Evolutionary conservation across 2,888 invertebrate species (phyloP), one percentile per base, ranked within the genome.

Genomic region (Boloria selene): DNA sequence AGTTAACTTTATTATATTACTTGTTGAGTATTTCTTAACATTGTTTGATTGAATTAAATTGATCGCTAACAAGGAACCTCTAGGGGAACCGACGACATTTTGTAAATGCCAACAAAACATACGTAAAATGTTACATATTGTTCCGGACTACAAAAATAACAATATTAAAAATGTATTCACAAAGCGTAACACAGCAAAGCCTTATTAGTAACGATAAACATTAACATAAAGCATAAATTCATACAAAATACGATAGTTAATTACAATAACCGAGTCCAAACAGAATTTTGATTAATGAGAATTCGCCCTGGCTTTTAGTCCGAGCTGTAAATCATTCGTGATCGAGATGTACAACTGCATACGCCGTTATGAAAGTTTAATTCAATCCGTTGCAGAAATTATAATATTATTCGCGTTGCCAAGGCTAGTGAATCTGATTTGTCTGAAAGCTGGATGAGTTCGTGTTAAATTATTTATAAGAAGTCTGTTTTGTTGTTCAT

Each of bases 251-350:
- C 38, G 22, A 38, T 14, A 45, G 44, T 60, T 54, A 45, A 60
- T 67, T 67, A 67, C 16, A 62, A 60, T 44, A 31, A 47, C 47
- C 5, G 31, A 5, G n/a, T 58, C 60, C 65, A 65, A 65, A 62
- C 60, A 55, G 68, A 60, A 56, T 61, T 60, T 56, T 63, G 65
- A 69, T 69, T 61, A 67, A 69, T 67, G 64, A 42, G 47, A 61
- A 47, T 71, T 31, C 61, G 31, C 58, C 14, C 56, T 58, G 61
- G 70, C 70, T 67, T 66, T 68, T 61, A 52, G 61, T 53, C 45
- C 55, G n/a, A 17, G 14, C 61, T 60, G 53, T 69, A 63, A 67
- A 64, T 70, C 62, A 69, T 60, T 49, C 42, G 50, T 54, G 52
- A 65, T 38, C 49, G 50, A 54, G 38, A 59, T 58, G 60, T 45